Evolutionary conservation across 2,888 invertebrate species (phyloP), one percentile per base, ranked within the genome.

Genomic region (Octonoba sinensis): DNA sequence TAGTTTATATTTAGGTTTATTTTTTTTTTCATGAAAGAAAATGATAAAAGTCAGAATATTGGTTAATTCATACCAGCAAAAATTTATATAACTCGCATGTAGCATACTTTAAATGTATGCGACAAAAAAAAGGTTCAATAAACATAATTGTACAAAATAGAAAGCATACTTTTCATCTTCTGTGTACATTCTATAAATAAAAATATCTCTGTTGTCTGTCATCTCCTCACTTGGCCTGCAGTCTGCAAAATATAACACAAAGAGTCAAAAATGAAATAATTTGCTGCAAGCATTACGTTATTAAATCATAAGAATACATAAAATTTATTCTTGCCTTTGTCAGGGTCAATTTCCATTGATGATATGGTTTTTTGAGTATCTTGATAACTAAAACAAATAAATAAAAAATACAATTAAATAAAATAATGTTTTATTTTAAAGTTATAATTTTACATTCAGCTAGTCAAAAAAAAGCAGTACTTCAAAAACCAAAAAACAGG

Each of bases 141-240:
- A 27, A 27, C 2, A 27, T 3, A 3, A 36, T 36, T 6, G 36
- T 8, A 36, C 8, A 36, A 36, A 36, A 36, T 24, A 59, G 18
- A 72, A 46, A 36, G 27, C 46, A 59, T 85, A 88, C 88, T 85
- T 86, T 51, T 85, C 75, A 11, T 86, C 86, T 27, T 88, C 87
- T 44, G 94, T 93, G 92, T 92, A 94, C 85, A 91, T 91, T 13
- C 92, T 90, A 86, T 93, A 92, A 11, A 93, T 93, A 82, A 91
- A 90, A 36, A 94, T 89, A 88, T 96, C 95, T 57, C 95, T 91
- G 89, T 95, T 95, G 89, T 95, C 95, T 65, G 87, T 85, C 65
- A 93, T 88, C 65, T 90, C 89, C 75, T 91, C 90, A 16, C 69
- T 91, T 91, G 93, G 69, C 90, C 89, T 71, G 91, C 91, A 64